Evolutionary conservation across 2,888 invertebrate species (phyloP), one percentile per base, ranked within the genome.

Genomic region (Rotaria macrura): DNA sequence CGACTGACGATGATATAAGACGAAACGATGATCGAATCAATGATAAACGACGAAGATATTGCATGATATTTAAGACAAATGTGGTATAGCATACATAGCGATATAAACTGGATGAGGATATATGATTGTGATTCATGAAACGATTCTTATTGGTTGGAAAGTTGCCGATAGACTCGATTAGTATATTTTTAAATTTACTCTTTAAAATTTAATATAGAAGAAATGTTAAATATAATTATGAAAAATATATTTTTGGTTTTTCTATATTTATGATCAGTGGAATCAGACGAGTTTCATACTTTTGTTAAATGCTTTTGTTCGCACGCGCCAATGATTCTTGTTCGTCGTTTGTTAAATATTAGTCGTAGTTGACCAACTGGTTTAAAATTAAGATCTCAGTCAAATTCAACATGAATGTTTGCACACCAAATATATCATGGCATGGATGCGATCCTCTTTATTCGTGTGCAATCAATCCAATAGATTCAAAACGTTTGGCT

Each of bases 401-500:
- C 3, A 3, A 65, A 17, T 65, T 34, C 17, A 86, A 86, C 38
- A 97, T 97, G 97, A 96, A 96, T 93, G 95, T 96, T 89, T 94
- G 94, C 86, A 96, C 96, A 87, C 97, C 97, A 17, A 96, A 97
- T 93, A 97, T 98, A 89, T 96, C 96, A 0, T 97, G 97, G 97
- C 97, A 97, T 90, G 96, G 96, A 90, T 93, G 96, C 87, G 96
- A 96, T 90, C 97, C 97, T 5, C 95, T 97, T 40, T 92, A 96
- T 86, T 95, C 96, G 91, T 93, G 95, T 40, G 95, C 96, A 91
- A 93, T 96, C 89, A 95, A 95, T 90, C 93, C 93, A 29, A 85
- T 85, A 34, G 47, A 88, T 88, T 47, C 88, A 86, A 86, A 85
- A 79, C 86, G 87, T 43, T 88, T 88, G 79, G 92, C 92, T 89